A percentile compares a stretch with the other conserved stretches of the same genome.
Evolutionary conservation across 2,113 vertebrate genomes (phyloP).

Genomic region (Petaurus breviceps): DNA sequence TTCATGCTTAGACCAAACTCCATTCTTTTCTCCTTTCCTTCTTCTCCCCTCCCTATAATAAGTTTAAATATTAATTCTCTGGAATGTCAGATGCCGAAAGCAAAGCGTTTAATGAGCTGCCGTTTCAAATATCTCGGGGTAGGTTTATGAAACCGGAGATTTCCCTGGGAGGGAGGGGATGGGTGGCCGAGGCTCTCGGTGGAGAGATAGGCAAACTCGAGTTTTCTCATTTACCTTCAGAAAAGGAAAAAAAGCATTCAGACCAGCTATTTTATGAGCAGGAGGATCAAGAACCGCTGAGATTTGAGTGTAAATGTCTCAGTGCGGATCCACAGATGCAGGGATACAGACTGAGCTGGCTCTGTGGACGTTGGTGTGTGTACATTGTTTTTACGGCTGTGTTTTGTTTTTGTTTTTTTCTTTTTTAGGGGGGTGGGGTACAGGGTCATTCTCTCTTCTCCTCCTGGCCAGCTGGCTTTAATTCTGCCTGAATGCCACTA

Average conservation of each 20-base stretch:
- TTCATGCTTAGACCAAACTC: constrained; percentile 83
- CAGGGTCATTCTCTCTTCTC: constrained; percentile 78
- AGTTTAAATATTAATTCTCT: constrained; percentile 90
- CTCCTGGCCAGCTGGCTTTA: constrained; percentile 83
- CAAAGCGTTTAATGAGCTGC: constrained; percentile 83
- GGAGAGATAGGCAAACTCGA: constrained; percentile 83
- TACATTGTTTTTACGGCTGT: not conserved
- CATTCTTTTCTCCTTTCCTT: constrained; percentile 80
- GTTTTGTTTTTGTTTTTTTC: constrained; percentile 47
- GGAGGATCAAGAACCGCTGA: constrained; percentile 77
- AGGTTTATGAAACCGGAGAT: constrained; percentile 88
- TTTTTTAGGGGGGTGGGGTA: constrained; percentile 69
- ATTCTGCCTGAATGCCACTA: constrained; percentile 81
- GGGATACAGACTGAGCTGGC: constrained; percentile 6
- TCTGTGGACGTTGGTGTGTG: too few relatives aligned
- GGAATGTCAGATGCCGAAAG: constrained; percentile 88
- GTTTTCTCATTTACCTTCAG: constrained; percentile 75
- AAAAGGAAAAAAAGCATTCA: constrained; percentile 81
- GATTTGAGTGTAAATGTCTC: too few relatives aligned
- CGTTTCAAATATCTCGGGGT: constrained; percentile 86
- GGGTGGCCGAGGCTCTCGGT: constrained; percentile 64
- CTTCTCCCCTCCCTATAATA: constrained; percentile 79
- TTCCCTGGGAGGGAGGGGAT: constrained; percentile 84
- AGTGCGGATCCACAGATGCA: constrained; percentile 57
- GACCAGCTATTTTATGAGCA: constrained; percentile 77